Conservation (phyloP, 2,797 vertebrate genomes). For the Argentina silus region DNA sequence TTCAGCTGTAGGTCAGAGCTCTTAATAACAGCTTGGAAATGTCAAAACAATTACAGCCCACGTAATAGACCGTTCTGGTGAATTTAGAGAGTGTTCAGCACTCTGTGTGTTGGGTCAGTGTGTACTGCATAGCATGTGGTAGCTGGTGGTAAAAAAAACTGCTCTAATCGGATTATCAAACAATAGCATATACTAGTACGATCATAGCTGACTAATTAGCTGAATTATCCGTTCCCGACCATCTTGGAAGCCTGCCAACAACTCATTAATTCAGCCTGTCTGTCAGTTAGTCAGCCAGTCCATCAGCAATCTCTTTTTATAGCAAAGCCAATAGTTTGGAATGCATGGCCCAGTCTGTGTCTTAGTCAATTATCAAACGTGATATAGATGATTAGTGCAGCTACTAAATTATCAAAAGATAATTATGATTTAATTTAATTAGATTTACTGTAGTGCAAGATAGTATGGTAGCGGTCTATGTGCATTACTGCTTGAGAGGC, state of each 20-base stretch:
- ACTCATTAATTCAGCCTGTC: constrained; percentile 45
- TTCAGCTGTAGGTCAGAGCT: constrained; percentile 49
- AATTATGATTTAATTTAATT: no score
- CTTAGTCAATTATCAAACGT: no score
- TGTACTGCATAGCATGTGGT: constrained; percentile 22
- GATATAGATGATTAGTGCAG: no score
- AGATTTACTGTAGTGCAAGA: no score
- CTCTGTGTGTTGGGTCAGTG: constrained; percentile 31
- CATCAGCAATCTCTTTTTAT: background rate
- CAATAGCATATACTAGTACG: constrained; percentile 45
- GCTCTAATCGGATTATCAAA: constrained; percentile 59
- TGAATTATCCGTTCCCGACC: constrained; percentile 33
- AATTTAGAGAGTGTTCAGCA: constrained; percentile 16
- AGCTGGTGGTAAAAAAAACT: constrained; percentile 36
- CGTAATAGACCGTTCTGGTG: constrained; percentile 31
- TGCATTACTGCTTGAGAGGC: no score
- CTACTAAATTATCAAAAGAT: no score
- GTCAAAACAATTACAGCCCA: constrained; percentile 53
- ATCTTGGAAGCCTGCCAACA: constrained; percentile 17
- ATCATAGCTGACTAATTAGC: constrained; percentile 61
- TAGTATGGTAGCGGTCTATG: no score
- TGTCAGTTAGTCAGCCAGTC: constrained; percentile 12
- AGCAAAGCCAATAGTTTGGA: no score
- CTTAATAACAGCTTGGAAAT: constrained; percentile 53
- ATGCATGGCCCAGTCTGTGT: no score